These are phyloP conservation scores for Cardinalis cardinalis DNA, from an alignment of 2,113 vertebrate species.

Conservation along the genomic window DNA sequence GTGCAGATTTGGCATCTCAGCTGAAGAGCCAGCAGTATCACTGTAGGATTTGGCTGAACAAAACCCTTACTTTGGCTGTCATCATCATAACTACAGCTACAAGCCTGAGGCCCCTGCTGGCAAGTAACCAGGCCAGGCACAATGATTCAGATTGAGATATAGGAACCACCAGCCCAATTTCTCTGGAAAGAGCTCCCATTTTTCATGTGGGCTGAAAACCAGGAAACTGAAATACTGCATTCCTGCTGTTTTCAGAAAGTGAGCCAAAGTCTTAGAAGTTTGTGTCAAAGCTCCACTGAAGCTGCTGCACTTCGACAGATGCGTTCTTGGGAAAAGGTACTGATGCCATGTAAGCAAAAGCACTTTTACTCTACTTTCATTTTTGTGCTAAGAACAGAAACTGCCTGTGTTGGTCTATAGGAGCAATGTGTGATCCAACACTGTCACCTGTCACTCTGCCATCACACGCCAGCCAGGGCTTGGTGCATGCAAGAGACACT, in stretches of 20 bases:
- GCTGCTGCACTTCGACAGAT: background rate
- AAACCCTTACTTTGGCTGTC: background rate
- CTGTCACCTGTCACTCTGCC: background rate
- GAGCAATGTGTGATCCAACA: background rate
- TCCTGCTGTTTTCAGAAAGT: background rate
- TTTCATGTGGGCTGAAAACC: background rate
- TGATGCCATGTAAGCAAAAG: background rate
- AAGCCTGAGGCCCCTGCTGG: background rate
- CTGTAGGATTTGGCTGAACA: background rate
- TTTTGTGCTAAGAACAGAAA: background rate
- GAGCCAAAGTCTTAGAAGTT: background rate
- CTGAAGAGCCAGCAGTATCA: background rate
- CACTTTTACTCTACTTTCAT: background rate
- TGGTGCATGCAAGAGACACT: background rate
- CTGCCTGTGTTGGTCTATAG: fast-evolving
- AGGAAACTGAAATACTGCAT: background rate
- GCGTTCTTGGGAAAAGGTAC: background rate
- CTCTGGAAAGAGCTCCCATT: background rate
- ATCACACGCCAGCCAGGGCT: background rate
- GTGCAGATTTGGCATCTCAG: background rate
- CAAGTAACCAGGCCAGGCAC: background rate
- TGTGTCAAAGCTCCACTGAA: background rate
- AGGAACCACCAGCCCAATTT: background rate
- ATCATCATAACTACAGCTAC: background rate
- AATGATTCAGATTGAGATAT: background rate